Evolutionary conservation across 2,888 invertebrate genomes (phyloP), one percentile per base, ranked within the genome.

Genomic region (Lasioglossum calceatum): DNA sequence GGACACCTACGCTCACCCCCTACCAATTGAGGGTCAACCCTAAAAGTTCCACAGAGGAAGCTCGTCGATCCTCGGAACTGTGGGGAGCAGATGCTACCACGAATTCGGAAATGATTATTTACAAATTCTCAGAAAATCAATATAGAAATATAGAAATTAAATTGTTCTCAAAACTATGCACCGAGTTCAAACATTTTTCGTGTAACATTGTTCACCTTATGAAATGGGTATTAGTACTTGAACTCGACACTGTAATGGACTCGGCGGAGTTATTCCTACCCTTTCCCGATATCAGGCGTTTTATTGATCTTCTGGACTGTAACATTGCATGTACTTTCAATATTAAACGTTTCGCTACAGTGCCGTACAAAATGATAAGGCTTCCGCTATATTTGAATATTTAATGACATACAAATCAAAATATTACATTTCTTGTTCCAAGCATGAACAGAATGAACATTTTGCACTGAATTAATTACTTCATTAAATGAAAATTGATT

Each of bases 11-110:
- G 10, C 36, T 39, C 70, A 70, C 70, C 70, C 70, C 39, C 23
- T 70, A 70, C 70, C 70, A 70, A 70, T 70, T 70, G 70, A 70
- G 70, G 70, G 67, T 67, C 36, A 67, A 67, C 67, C 67, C 16
- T 67, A 32, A 32, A 36, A 16, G 67, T 67, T 19, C 19, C 36
- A 36, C 19, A 8, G 36, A 36, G 0, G 36, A 67, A 19, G 67
- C 32, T 67, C 67, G 67, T 67, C 67, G 67, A 36, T 19, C 67
- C 61, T 61, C 27, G 61, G 14, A 61, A 27, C 61, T 27, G 7
- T 8, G 19, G 19, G 16, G 19, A 7, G 19, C 32, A 19, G 19
- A 3, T 67, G 19, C 64, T 67, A 16, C 64, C 19, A 32, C 1
- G 1, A 32, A 32, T 67, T 67, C 36, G 16, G 36, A 67, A 67